A percentile compares a stretch with the other conserved stretches of the same genome.
phyloP scores from a whole-genome alignment of 2,888 invertebrate species.

The Lamellibrachia columna region DNA sequence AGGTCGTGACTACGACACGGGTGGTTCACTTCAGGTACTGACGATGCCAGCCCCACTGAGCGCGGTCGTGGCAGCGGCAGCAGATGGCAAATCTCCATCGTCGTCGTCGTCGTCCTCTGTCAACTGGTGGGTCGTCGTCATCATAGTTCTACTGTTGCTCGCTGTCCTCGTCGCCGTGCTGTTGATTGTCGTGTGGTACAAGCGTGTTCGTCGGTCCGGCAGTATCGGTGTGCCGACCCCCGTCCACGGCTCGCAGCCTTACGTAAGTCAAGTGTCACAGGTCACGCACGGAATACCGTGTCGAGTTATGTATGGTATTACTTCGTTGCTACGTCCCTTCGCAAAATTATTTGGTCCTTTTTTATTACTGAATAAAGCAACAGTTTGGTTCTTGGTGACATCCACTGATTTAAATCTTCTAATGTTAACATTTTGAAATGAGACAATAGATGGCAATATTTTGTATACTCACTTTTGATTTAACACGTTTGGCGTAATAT shows the following conservation, averaged over 20 bases:
- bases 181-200: neutral
- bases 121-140: neutral
- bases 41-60: neutral
- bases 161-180: neutral
- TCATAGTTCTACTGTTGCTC: neutral
- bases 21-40: neutral
- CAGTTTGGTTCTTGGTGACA: neutral
- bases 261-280: neutral
- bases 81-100: neutral
- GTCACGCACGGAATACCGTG: too few species aligned
- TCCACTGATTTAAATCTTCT: neutral
- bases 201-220: slow-evolving; percentile 8
- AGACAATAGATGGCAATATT: neutral
- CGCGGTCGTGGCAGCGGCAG: neutral
- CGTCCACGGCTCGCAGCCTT: neutral
- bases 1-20: neutral
- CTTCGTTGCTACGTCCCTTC: neutral
- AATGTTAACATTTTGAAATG: neutral
- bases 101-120: neutral
- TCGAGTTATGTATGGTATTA: neutral
- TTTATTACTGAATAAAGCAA: neutral
- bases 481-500: neutral
- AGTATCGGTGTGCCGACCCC: neutral
- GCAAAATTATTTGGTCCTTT: neutral
- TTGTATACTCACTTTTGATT: neutral